A percentile compares a stretch with the other conserved stretches of the same genome.
phyloP scores from a whole-genome alignment of 2,797 vertebrate genomes.

The Leptoclinus maculatus region DNA sequence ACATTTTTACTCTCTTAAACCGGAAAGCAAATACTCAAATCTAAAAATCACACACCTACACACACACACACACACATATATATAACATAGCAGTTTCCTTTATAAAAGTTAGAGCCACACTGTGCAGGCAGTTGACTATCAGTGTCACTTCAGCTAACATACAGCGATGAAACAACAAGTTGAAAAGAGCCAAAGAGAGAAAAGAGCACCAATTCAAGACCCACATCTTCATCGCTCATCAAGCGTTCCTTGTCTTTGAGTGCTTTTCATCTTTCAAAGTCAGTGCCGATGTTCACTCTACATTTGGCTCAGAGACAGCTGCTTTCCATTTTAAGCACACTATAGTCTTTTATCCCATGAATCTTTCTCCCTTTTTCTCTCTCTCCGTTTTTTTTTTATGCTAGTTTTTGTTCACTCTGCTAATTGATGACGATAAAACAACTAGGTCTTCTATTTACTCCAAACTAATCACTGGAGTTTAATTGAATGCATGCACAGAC shows the following conservation, averaged over 20 bases:
- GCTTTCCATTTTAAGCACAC: constrained; percentile 28
- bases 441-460: not conserved
- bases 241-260: constrained; percentile 42
- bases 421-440: constrained; percentile 12
- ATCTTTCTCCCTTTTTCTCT: constrained; percentile 7
- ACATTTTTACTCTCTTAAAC: too few relatives aligned
- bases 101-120: too few relatives aligned
- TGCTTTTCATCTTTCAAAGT: constrained; percentile 47
- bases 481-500: not conserved
- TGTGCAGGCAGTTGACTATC: not conserved
- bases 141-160: constrained; percentile 7
- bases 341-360: not conserved
- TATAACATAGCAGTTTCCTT: not conserved
- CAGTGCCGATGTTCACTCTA: constrained; percentile 27
- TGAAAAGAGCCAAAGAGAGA: constrained; percentile 17
- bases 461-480: constrained; percentile 15
- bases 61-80: too few relatives aligned
- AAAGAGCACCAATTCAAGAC: constrained; percentile 35
- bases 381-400: not conserved
- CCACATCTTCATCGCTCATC: constrained; percentile 37
- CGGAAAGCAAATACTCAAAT: too few relatives aligned
- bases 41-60: too few relatives aligned
- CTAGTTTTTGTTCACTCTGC: not conserved
- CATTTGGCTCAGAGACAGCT: constrained; percentile 31
- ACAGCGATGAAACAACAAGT: constrained; percentile 15